Evolutionary conservation across 2,888 invertebrate species (phyloP).

Genomic region (Reticulitermes lucifugus): DNA sequence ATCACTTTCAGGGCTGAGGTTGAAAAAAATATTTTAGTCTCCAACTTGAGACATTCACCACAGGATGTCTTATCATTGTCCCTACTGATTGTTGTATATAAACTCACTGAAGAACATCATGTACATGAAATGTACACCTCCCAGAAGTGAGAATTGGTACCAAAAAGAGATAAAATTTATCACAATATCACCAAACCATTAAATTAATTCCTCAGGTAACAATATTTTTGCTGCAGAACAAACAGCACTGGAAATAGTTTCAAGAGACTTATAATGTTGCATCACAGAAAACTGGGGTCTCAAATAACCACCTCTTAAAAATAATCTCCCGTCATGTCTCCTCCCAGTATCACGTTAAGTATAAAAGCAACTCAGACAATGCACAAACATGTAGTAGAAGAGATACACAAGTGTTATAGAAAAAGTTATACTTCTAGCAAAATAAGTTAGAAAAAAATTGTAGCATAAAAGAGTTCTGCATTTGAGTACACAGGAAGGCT

Average conservation of each 20-base stretch:
- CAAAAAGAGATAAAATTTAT: no score
- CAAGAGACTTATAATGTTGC: not conserved
- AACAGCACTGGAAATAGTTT: not conserved
- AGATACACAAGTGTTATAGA: conserved; percentile 35
- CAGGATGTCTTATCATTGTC: no score
- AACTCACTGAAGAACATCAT: no score
- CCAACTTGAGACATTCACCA: no score
- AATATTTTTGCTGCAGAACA: no score
- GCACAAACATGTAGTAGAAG: conserved; percentile 20
- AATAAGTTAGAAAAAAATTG: conserved; percentile 48
- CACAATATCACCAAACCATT: not conserved
- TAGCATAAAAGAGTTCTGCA: conserved; percentile 30
- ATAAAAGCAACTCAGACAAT: conserved; percentile 27
- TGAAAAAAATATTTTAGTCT: no score
- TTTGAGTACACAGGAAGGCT: conserved; percentile 49
- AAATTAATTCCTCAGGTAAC: not conserved
- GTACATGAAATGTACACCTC: no score
- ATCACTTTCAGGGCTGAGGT: no score
- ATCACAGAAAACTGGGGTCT: not conserved
- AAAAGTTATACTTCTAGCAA: conserved; percentile 49
- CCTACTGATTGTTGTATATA: no score
- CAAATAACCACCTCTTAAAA: not conserved
- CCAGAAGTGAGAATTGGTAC: no score
- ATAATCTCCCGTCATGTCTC: not conserved
- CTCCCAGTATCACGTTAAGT: not conserved